These are phyloP conservation scores for Perodicticus potto DNA, from an alignment of 2,797 vertebrate species.

Conservation along the genomic window DNA sequence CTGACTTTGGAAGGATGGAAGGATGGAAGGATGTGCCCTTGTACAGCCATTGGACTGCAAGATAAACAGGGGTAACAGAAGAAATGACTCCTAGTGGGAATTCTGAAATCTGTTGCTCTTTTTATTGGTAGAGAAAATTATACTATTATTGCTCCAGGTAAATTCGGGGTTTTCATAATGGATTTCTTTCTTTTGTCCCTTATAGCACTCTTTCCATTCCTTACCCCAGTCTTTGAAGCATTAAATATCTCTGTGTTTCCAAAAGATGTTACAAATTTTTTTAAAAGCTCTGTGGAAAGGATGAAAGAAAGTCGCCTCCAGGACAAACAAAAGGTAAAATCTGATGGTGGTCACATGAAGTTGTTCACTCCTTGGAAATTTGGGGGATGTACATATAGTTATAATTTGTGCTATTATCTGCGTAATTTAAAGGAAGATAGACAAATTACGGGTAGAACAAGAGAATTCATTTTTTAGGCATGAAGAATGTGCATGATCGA, in stretches of 20 bases:
- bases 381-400: not conserved
- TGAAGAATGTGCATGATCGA: not conserved
- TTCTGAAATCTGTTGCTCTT: not conserved
- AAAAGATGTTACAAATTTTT: not conserved
- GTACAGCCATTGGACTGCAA: not conserved
- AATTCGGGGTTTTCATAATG: not conserved
- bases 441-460: no score
- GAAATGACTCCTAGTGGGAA: not conserved
- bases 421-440: no score
- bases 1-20: not conserved
- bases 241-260: slow-evolving; percentile 36
- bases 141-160: not conserved
- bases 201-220: slow-evolving; percentile 62
- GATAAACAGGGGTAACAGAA: not conserved
- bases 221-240: slow-evolving; percentile 1
- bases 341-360: not conserved
- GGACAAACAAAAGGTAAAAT: slow-evolving; percentile 62
- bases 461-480: not conserved
- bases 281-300: not conserved
- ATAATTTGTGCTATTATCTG: no score
- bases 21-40: not conserved
- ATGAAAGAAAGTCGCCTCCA: slow-evolving; percentile 56
- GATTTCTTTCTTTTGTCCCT: not conserved
- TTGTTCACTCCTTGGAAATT: not conserved
- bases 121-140: not conserved